Evolutionary conservation across 1,140 invertebrate genomes (phyloP).

Genomic region (Orchesella cincta): DNA sequence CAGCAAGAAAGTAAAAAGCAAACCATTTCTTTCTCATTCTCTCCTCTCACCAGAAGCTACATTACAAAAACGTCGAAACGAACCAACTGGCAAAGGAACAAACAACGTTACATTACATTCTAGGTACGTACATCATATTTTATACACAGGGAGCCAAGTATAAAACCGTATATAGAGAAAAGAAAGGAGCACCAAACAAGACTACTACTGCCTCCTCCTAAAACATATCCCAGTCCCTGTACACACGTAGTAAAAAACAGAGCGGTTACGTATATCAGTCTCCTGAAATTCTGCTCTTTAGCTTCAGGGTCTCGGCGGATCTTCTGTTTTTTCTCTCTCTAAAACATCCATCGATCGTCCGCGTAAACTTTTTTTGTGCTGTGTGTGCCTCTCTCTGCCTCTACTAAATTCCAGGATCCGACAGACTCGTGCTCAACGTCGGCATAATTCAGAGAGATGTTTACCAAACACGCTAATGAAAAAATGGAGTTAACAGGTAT

Average conservation of each 20-base stretch:
- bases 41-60: not conserved
- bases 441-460: not conserved
- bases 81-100: not conserved
- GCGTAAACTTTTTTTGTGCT: not conserved
- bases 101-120: not conserved
- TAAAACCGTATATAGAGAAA: too few species aligned
- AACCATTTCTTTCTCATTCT: slow-evolving; percentile 9
- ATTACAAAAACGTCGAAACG: not conserved
- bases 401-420: not conserved
- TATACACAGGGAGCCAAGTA: too few species aligned
- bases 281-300: slow-evolving; percentile 1
- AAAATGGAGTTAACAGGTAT: not conserved
- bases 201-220: not conserved
- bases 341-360: slow-evolving; percentile 7
- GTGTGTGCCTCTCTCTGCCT: not conserved
- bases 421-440: not conserved
- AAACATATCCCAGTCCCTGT: not conserved
- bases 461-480: not conserved
- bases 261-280: not conserved
- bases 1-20: slow-evolving; percentile 6
- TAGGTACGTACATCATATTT: not conserved
- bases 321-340: not conserved
- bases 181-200: too few species aligned
- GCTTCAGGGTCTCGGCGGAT: not conserved
- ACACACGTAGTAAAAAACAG: not conserved